These are phyloP conservation scores for Tragulus kanchil DNA, from an alignment of 2,113 vertebrate species.

Conservation along the genomic window DNA sequence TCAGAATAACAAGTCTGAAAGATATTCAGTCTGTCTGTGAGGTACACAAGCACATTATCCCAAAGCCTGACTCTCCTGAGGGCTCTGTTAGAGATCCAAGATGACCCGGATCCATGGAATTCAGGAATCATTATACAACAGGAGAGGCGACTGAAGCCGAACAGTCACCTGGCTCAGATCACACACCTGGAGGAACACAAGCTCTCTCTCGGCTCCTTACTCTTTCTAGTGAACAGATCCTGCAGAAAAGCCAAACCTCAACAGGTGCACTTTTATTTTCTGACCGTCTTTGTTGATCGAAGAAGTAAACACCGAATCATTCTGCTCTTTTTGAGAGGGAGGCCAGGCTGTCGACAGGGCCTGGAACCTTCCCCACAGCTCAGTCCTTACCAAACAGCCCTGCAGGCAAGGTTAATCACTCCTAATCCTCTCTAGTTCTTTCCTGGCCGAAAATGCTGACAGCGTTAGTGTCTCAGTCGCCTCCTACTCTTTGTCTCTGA, in stretches of 20 bases:
- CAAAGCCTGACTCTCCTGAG: not conserved
- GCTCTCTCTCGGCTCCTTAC: not conserved
- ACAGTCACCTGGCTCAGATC: not conserved
- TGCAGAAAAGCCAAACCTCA: constrained; percentile 34
- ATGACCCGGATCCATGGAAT: not conserved
- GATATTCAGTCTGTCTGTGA: not conserved
- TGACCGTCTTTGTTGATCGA: not conserved
- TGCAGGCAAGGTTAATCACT: not conserved
- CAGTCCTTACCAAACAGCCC: not conserved
- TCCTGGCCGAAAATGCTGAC: not conserved
- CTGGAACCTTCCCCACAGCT: not conserved
- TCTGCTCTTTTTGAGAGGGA: not conserved
- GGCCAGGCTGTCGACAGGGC: not conserved
- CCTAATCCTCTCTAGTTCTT: not conserved
- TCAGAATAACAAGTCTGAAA: not conserved
- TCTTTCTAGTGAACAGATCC: not conserved
- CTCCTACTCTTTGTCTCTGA: not conserved
- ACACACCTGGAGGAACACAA: not conserved
- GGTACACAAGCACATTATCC: not conserved
- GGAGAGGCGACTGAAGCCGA: not conserved
- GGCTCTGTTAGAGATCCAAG: not conserved
- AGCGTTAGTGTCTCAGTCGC: not conserved
- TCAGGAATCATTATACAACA: not conserved
- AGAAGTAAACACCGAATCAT: constrained; percentile 19
- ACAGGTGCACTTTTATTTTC: not conserved